phyloP scores from a whole-genome alignment of 2,113 vertebrate species.

The Onychostruthus taczanowskii region DNA sequence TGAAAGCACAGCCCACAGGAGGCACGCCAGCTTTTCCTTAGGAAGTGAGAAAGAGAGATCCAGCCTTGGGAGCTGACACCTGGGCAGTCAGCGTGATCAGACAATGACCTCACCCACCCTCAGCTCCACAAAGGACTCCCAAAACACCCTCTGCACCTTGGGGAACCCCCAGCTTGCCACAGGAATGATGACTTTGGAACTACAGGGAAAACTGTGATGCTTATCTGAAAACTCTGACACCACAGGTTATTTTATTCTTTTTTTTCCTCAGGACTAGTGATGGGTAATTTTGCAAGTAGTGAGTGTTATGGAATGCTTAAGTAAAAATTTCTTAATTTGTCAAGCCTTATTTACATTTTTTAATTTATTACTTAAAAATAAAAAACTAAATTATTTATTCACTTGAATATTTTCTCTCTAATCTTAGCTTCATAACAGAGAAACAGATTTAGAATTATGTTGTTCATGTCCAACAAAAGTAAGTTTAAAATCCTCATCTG shows the following conservation, averaged over 20 bases:
- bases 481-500: background rate
- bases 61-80: background rate
- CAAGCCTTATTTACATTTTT: background rate
- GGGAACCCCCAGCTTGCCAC: background rate
- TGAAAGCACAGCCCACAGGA: background rate
- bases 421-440: background rate
- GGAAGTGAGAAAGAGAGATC: background rate
- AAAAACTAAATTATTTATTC: background rate
- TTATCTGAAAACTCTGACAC: background rate
- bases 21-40: background rate
- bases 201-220: background rate
- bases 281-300: background rate
- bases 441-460: background rate
- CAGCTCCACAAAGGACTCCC: background rate
- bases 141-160: background rate
- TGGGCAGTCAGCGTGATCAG: background rate
- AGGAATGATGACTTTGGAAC: background rate
- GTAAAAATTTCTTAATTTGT: background rate
- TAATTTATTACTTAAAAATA: background rate
- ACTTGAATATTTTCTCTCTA: background rate
- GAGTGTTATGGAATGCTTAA: background rate
- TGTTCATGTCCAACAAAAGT: background rate
- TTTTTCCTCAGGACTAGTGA: background rate
- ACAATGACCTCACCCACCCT: background rate
- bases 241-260: background rate